A percentile compares a stretch with the other conserved stretches of the same genome.
These are phyloP conservation scores for Pangasius mekongensis DNA, from an alignment of 2,797 vertebrate genomes.

Conservation along the genomic window DNA sequence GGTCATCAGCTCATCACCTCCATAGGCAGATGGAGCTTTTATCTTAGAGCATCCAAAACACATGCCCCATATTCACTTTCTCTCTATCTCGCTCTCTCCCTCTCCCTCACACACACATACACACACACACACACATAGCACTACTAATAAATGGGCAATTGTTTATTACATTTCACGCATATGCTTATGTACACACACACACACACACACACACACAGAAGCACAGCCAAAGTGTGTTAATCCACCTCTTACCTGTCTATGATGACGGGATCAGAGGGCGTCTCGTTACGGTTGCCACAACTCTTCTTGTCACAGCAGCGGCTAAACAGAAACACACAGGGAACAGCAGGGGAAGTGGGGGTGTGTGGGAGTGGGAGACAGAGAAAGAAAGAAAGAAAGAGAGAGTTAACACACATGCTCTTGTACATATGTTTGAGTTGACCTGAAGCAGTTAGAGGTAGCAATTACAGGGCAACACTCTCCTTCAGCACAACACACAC, in stretches of 20 bases:
- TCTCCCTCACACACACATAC: no score
- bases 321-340: constrained; percentile 56
- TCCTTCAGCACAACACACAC: background rate
- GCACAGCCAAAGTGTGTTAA: constrained; percentile 16
- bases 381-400: constrained; percentile 11
- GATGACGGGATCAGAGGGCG: constrained; percentile 99
- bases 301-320: constrained; percentile 99
- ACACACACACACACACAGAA: constrained; percentile 53
- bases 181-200: constrained; percentile 24
- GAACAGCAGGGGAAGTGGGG: background rate
- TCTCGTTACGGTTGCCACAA: constrained; percentile 99
- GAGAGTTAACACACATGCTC: constrained; percentile 41
- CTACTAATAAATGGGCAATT: background rate
- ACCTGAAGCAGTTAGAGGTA: constrained; percentile 38
- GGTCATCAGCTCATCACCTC: constrained; percentile 36
- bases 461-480: constrained; percentile 38
- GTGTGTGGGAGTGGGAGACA: constrained; percentile 18
- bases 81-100: background rate
- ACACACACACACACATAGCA: background rate
- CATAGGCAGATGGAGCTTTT: constrained; percentile 47
- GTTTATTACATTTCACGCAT: background rate
- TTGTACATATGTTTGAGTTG: constrained; percentile 44
- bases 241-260: constrained; percentile 95
- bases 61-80: background rate
- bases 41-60: constrained; percentile 20